Evolutionary conservation across 2,797 vertebrate genomes (phyloP), one percentile per base, ranked within the genome.

Genomic region (Tamandua tetradactyla): DNA sequence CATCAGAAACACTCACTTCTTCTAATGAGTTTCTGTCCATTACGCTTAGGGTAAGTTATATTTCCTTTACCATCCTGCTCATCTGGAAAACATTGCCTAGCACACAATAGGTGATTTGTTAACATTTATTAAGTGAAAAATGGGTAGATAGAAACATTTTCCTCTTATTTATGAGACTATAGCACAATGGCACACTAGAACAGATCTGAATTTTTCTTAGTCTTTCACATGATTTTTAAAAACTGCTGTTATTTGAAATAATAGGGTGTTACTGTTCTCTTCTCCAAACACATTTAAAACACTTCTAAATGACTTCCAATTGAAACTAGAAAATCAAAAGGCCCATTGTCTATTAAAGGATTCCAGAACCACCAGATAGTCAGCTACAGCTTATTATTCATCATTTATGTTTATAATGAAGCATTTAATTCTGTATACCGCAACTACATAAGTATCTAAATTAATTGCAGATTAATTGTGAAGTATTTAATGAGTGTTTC

Each of bases 401-500:
- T 68, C 72, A 35, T 94, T 90, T 91, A 59, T 82, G 80, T 85
- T 76, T 85, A 86, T 91, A 37, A 25, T 52, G 47, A 47, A 59
- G 25, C 27, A 42, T 80, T 79, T 95, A 72, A 86, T 95, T 93
- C 80, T 62, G 37, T 76, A 55, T 23, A 94, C 40, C 30, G 15
- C 76, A 55, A 83, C 74, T 71, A 78, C 47, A 14, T 80, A 69
- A 57, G 42, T 47, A 76, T 92, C 61, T 32, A 68, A 92, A 94
- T 93, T 92, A 94, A 75, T 75, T 95, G 62, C 52, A 91, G 49
- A 87, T 93, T 85, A 94, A 85, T 88, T 83, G 4, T n/a, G 79
- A 93, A 64, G n/a, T 49, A 47, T 66, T 80, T 90, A 74, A 79
- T 83, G 78, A 96, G 35, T 40, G 64, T 95, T 88, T 93, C 30